A percentile compares a stretch with the other conserved stretches of the same genome.
phyloP scores from a whole-genome alignment of 2,888 invertebrate species.

The Bombylius discolor region DNA sequence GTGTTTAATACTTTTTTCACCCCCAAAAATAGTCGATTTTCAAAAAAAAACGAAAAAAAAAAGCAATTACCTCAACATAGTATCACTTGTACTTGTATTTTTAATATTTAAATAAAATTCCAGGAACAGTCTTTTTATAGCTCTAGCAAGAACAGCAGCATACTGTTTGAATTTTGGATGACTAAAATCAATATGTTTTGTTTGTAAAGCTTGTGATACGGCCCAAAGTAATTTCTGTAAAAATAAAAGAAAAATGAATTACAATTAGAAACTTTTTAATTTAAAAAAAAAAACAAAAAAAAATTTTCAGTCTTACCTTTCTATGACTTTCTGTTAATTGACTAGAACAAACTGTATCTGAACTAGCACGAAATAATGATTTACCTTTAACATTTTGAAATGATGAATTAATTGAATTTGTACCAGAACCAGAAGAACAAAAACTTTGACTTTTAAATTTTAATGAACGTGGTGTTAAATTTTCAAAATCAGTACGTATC shows the following conservation, averaged over 20 bases:
- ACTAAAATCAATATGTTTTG: constrained; percentile 50
- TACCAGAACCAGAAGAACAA: constrained; percentile 15
- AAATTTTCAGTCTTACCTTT: constrained; percentile 20
- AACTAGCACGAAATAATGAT: constrained; percentile 14
- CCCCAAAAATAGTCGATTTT: too few relatives aligned
- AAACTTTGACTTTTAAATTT: constrained; percentile 36
- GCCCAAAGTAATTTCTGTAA: constrained; percentile 64
- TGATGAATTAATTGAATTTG: not conserved
- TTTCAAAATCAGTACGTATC: constrained; percentile 13
- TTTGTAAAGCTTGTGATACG: constrained; percentile 60
- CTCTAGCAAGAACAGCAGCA: constrained; percentile 52
- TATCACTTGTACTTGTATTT: constrained; percentile 65
- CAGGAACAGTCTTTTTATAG: constrained; percentile 51
- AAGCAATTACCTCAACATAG: constrained; percentile 47
- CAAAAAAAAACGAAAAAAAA: not conserved
- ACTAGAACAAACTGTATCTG: constrained; percentile 15
- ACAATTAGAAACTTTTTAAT: not conserved
- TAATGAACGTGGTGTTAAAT: constrained; percentile 28
- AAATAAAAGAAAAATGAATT: not conserved
- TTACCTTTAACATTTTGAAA: constrained; percentile 5
- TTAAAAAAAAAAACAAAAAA: not conserved
- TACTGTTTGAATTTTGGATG: constrained; percentile 59
- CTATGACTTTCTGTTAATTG: constrained; percentile 31
- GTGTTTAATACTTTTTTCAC: too few relatives aligned
- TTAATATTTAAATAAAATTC: constrained; percentile 41